phyloP scores from a whole-genome alignment of 92 coral and sea anemone genomes.

The Zoanthus gigantus region DNA sequence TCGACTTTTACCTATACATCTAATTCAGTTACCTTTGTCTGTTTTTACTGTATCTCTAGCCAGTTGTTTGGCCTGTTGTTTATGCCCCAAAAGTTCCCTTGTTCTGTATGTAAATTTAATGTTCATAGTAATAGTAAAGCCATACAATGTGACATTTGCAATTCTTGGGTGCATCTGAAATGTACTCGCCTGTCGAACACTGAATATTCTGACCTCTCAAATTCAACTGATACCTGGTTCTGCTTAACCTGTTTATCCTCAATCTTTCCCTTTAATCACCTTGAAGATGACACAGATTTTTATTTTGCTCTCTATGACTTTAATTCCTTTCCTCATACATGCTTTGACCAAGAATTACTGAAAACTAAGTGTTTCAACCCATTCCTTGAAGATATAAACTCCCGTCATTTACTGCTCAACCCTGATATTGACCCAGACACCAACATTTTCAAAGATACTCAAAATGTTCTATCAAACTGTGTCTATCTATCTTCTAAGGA shows the following conservation, averaged over 20 bases:
- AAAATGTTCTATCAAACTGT: slow-evolving; percentile 47
- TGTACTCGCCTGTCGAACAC: slow-evolving; percentile 36
- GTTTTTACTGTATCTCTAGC: not conserved
- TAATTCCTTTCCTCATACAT: not conserved
- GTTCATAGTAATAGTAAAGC: slow-evolving; percentile 55
- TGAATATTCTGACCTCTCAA: slow-evolving; percentile 45
- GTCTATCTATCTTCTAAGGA: slow-evolving; percentile 48
- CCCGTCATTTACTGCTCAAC: slow-evolving; percentile 36
- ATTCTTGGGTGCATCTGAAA: slow-evolving; percentile 61
- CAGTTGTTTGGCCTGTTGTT: not conserved
- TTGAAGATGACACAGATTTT: slow-evolving; percentile 39
- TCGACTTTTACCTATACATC: not conserved
- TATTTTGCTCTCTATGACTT: slow-evolving; percentile 40
- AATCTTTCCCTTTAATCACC: slow-evolving; percentile 49
- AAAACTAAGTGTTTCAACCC: slow-evolving; percentile 13
- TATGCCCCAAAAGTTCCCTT: slow-evolving; percentile 29
- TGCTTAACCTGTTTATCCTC: slow-evolving; percentile 42
- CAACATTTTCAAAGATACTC: slow-evolving; percentile 44
- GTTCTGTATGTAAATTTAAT: slow-evolving; percentile 44
- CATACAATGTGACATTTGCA: slow-evolving; percentile 44
- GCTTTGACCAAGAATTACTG: slow-evolving; percentile 13
- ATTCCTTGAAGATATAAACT: slow-evolving; percentile 28
- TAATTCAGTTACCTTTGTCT: slow-evolving; percentile 5
- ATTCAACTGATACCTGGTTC: slow-evolving; percentile 52
- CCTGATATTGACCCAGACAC: slow-evolving; percentile 61